Evolutionary conservation across 2,113 vertebrate genomes (phyloP).

Genomic region (Cottus gobio): DNA sequence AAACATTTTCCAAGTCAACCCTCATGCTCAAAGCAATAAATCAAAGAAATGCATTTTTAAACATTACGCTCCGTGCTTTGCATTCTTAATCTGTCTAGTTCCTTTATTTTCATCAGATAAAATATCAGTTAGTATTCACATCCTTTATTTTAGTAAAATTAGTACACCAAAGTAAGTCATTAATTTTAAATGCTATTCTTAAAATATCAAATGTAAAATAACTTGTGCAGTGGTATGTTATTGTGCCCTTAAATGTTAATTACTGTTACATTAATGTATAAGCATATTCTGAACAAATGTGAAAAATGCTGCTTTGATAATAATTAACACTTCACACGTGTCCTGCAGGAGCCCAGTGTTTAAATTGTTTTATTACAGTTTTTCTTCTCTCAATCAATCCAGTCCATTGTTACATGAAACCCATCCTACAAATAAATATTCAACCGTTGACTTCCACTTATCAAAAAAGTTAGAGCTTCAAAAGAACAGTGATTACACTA

Average conservation of each 20-base stretch:
- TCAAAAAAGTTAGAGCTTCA: slow-evolving; percentile 66
- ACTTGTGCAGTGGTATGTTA: background rate
- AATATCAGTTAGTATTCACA: background rate
- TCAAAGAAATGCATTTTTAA: too few species aligned
- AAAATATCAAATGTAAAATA: background rate
- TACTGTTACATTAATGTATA: background rate
- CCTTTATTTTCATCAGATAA: too few species aligned
- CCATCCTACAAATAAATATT: slow-evolving; percentile 77
- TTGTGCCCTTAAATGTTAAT: background rate
- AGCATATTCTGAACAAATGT: slow-evolving; percentile 5
- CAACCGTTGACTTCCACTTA: slow-evolving; percentile 66
- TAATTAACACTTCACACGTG: slow-evolving; percentile 22
- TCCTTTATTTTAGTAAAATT: background rate
- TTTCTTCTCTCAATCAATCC: slow-evolving; percentile 57
- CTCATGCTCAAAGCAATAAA: too few species aligned
- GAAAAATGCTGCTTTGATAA: background rate
- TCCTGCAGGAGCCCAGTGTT: slow-evolving; percentile 44
- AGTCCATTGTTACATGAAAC: slow-evolving; percentile 70
- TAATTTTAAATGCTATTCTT: background rate
- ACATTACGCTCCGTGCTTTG: too few species aligned
- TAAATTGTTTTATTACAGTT: slow-evolving; percentile 65
- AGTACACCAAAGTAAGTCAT: too few species aligned
- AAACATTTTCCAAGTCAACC: too few species aligned
- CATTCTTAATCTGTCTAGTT: too few species aligned
- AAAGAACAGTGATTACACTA: slow-evolving; percentile 70